Evolutionary conservation across 1,140 invertebrate species (phyloP), one percentile per base, ranked within the genome.

Genomic region (Agrilus planipennis): DNA sequence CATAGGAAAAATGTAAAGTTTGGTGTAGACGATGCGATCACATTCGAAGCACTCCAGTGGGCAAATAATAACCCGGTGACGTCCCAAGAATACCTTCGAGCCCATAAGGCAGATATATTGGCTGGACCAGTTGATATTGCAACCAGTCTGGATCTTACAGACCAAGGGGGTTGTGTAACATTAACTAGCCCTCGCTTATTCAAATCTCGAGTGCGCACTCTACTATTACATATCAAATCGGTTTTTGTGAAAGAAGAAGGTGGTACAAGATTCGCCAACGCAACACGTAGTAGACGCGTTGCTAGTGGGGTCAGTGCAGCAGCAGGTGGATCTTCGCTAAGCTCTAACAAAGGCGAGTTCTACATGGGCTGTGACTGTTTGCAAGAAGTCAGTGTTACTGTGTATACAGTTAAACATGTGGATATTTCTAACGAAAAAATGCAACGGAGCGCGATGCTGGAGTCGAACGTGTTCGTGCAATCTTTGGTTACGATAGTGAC

Each of bases 341-440:
- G 52, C 2, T 28, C 34, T n/a, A 37, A 46, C 10, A 57, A 56
- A 53, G 49, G 31, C 16, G 52, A 55, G 39, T 47, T 49, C 45
- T 77, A 77, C 48, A 70, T 74, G 53, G 80, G 89, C 18, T 92
- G 89, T 68, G 89, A 93, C 63, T 88, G 84, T 76, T 70, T 94
- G 32, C 84, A 91, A 53, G 89, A 93, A 66, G 74, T 94, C 21
- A 91, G 89, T 5, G 77, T 93, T 32, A 89, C 85, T 1, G 76
- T 93, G 7, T 68, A 84, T 14, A 77, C 75, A 39, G 73, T 76
- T 25, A 81, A 81, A 54, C 70, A 70, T 46, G 77, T 77, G 1
- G 70, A 72, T 30, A 71, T 87, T 43, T 71, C 73, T 0, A 76
- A 84, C 61, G 86, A 89, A 54, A 76, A 81, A 32, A 67, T 76